Conservation (phyloP, 2,113 vertebrate genomes). For the Hemiprocne comata region DNA sequence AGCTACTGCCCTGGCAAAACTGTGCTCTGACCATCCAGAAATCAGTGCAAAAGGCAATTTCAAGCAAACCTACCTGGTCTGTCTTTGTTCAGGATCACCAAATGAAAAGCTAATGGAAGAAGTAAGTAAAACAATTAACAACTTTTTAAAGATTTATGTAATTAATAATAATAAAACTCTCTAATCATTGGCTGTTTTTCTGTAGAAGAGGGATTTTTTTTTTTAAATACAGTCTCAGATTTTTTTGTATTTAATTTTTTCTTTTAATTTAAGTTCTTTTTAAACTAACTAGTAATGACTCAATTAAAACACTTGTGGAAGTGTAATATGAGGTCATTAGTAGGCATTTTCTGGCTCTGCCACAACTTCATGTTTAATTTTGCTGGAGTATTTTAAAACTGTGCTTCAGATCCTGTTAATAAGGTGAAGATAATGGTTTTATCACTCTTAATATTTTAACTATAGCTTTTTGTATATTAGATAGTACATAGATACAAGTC, state of each 20-base stretch:
- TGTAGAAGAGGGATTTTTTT: background rate
- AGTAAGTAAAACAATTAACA: conserved; percentile 77
- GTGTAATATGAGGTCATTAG: background rate
- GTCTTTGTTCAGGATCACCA: conserved; percentile 88
- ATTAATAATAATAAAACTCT: background rate
- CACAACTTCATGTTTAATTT: background rate
- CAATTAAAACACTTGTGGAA: background rate
- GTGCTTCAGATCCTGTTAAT: background rate
- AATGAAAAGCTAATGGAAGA: conserved; percentile 91
- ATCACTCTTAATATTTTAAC: background rate
- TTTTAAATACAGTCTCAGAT: background rate
- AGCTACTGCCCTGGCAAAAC: conserved; percentile 89
- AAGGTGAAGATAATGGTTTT: background rate
- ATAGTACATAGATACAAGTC: background rate
- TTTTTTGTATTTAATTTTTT: background rate
- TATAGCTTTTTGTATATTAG: background rate
- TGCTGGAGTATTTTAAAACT: background rate
- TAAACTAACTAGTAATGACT: background rate
- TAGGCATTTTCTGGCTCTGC: background rate
- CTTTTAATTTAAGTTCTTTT: background rate
- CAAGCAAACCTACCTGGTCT: conserved; percentile 93
- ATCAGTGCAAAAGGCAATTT: conserved; percentile 87
- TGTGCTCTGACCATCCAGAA: conserved; percentile 85
- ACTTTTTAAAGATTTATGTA: conserved; percentile 1
- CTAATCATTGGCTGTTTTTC: background rate